Base-by-base conservation (phyloP, 35 echinoderm and acorn worm genomes). In the Stichopus chloronotus region DNA sequence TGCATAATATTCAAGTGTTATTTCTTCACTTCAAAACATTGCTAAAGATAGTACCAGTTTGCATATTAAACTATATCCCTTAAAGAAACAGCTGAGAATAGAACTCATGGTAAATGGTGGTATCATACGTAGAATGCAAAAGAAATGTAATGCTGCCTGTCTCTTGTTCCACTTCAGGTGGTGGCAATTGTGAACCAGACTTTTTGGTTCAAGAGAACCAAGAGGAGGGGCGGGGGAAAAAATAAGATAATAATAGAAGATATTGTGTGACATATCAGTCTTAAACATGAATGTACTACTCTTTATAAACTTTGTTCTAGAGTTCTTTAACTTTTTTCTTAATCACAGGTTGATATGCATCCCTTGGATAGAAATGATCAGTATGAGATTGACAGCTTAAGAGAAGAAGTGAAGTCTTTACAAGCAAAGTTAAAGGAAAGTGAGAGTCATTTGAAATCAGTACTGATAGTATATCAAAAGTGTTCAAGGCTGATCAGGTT, bases 331-430 rank as follows among this genome's bases (percentile, higher is more conserved):
- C 63, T 13, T 71, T 71, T 71, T 71, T 71, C 10, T 13, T 13
- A n/a, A 71, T 71, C 63, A 71, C 63, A 71, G 10, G 63, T 71
- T 71, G 63, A 11, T 71, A 13, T n/a, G 10, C n/a, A 71, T 71
- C 63, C n/a, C 63, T 71, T 71, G n/a, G 63, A 71, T 11, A n/a
- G n/a, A 71, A 71, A 71, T 71, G 63, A 43, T 43, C 30, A n/a
- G 63, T 13, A n/a, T 71, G 63, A 71, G 63, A 68, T 68, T 68
- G 8, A 68, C 63, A 68, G 17, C 78, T 81, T 81, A 81, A 55
- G 21, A 80, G 20, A 9, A 80, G 78, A 80, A 81, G 53, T 81
- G 9, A 11, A 81, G 20, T 0, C 53, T 14, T 81, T 72, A 19
- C 17, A 19, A 13, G 21, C 6, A n/a, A 72, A 72, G 68, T 6